phyloP scores from a whole-genome alignment of 2,888 invertebrate species.

The Masnerella sp. region DNA sequence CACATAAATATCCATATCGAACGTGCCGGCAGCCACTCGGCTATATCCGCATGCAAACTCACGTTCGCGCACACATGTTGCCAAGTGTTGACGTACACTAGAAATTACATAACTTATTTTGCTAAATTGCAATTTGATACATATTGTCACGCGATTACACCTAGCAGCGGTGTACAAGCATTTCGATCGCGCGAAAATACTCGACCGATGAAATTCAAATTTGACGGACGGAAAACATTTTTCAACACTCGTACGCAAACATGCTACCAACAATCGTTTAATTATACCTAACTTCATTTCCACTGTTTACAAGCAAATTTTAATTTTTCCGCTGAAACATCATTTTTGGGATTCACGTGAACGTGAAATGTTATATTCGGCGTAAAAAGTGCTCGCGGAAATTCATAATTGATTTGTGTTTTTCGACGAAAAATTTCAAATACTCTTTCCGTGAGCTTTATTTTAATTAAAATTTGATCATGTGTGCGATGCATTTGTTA shows the following conservation, averaged over 20 bases:
- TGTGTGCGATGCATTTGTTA: too few relatives aligned
- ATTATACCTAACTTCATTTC: too few relatives aligned
- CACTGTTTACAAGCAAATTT: too few relatives aligned
- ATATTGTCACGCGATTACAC: slow-evolving; percentile 42
- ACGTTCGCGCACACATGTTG: slow-evolving; percentile 20
- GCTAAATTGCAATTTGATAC: slow-evolving; percentile 50
- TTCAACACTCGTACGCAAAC: slow-evolving; percentile 10
- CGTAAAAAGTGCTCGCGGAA: too few relatives aligned
- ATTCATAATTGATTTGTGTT: too few relatives aligned
- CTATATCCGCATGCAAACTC: slow-evolving; percentile 31
- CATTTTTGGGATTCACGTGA: too few relatives aligned
- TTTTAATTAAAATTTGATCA: too few relatives aligned
- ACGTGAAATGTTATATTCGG: too few relatives aligned
- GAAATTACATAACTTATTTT: slow-evolving; percentile 52
- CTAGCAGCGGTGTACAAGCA: background rate
- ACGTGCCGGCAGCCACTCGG: slow-evolving; percentile 29
- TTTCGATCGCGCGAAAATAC: slow-evolving; percentile 24
- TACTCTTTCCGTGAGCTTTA: too few relatives aligned
- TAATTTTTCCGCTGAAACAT: too few relatives aligned
- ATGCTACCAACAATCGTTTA: too few relatives aligned
- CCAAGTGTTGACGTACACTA: slow-evolving; percentile 49
- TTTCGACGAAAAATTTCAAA: too few relatives aligned
- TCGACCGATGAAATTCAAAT: slow-evolving; percentile 2
- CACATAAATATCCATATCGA: slow-evolving; percentile 63
- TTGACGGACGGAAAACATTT: slow-evolving; percentile 29